Percentiles rank a stretch among this genome's conserved stretches.
phyloP scores from a whole-genome alignment of 37 sponge, comb jelly and placozoan genomes.

The Hexactinellida sp. region DNA sequence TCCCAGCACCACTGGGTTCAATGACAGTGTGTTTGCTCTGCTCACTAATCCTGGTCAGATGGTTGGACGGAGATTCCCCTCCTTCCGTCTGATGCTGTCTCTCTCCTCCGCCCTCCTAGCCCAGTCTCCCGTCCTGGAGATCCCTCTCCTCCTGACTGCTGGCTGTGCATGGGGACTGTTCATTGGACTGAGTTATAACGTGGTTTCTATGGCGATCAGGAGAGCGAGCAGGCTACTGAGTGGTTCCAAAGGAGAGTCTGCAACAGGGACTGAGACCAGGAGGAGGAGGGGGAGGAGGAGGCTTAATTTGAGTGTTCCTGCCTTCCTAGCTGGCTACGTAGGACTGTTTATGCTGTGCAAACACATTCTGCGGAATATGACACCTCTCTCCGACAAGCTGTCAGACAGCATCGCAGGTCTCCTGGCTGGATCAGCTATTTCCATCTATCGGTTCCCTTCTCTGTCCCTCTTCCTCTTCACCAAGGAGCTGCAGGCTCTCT shows the following conservation, averaged over 20 bases:
- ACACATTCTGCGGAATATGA: not conserved
- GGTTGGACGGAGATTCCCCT: not conserved
- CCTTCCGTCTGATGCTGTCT: not conserved
- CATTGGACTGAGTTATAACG: not conserved
- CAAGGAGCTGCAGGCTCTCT: not conserved
- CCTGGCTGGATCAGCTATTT: conserved; percentile 1
- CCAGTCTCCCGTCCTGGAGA: not conserved
- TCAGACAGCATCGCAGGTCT: not conserved
- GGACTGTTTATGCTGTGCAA: not conserved
- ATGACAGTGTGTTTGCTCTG: not conserved
- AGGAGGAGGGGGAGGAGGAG: not conserved
- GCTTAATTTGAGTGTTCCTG: not conserved
- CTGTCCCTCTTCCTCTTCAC: not conserved
- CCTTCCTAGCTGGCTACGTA: not conserved
- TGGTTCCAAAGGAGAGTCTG: not conserved
- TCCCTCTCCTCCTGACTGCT: not conserved
- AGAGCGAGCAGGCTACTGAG: not conserved
- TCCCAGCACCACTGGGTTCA: not conserved
- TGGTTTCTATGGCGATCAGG: not conserved
- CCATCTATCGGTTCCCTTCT: not conserved
- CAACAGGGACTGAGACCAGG: too few species aligned
- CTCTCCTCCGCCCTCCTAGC: not conserved
- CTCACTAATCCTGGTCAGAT: not conserved
- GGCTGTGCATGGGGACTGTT: not conserved
- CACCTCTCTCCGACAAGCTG: not conserved